Evolutionary conservation across 2,113 vertebrate species (phyloP).

Genomic region (Syngnathus typhle): DNA sequence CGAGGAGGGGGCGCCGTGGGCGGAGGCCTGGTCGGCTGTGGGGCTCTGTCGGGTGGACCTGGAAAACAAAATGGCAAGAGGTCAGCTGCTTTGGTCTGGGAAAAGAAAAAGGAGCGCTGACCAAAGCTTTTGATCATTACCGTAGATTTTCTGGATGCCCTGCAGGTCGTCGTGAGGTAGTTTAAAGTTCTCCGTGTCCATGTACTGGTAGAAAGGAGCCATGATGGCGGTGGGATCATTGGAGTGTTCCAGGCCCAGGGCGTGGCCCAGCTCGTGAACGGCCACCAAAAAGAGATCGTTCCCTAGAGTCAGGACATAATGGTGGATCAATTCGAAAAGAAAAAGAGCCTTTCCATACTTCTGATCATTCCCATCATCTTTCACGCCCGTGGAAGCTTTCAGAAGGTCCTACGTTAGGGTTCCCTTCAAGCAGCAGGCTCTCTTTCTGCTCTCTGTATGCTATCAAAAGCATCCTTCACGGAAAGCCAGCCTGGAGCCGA

Average conservation of each 20-base stretch:
- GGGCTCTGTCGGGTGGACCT: slow-evolving; percentile 95
- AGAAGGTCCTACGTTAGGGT: neutral
- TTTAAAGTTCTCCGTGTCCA: slow-evolving; percentile 76
- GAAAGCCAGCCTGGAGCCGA: neutral
- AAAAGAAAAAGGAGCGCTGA: too few relatives aligned
- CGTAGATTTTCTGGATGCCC: slow-evolving; percentile 79
- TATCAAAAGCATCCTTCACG: neutral
- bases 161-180: slow-evolving; percentile 78
- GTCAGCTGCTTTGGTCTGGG: too few relatives aligned
- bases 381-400: neutral
- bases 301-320: slow-evolving; percentile 42
- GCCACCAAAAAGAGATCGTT: slow-evolving; percentile 77
- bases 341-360: neutral
- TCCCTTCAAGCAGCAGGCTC: neutral
- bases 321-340: neutral
- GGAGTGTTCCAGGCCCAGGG: slow-evolving; percentile 76
- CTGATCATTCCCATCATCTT: neutral
- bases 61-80: slow-evolving; percentile 29
- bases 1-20: slow-evolving; percentile 91
- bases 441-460: neutral
- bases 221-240: slow-evolving; percentile 77
- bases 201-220: slow-evolving; percentile 79
- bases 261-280: slow-evolving; percentile 76
- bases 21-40: slow-evolving; percentile 88
- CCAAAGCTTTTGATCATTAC: slow-evolving; percentile 41